These are phyloP conservation scores for Drosophila pruinosa DNA, from an alignment of 1,140 invertebrate genomes.

Conservation along the genomic window DNA sequence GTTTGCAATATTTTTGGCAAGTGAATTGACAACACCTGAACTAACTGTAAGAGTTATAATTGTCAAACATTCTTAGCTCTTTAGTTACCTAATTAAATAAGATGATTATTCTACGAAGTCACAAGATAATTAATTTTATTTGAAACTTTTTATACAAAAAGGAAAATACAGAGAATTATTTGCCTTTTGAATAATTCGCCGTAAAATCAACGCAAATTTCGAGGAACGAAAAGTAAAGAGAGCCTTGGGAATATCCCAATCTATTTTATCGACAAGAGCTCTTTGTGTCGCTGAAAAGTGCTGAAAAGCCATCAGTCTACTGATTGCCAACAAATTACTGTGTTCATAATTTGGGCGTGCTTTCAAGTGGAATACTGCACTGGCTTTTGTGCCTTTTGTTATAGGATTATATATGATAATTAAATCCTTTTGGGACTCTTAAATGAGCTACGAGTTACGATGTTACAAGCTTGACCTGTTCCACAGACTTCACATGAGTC, in stretches of 20 bases:
- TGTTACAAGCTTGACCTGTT: slow-evolving; percentile 6
- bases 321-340: background rate
- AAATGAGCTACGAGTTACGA: background rate
- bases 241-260: background rate
- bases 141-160: too few relatives aligned
- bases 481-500: background rate
- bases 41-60: too few relatives aligned
- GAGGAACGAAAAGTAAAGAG: background rate
- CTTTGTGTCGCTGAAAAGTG: background rate
- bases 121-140: too few relatives aligned
- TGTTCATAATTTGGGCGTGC: background rate
- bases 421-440: slow-evolving; percentile 6
- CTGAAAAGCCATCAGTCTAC: background rate
- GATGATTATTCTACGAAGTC: too few relatives aligned
- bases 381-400: background rate
- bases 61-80: too few relatives aligned
- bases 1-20: too few relatives aligned
- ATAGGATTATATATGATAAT: slow-evolving; percentile 26
- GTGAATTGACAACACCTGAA: too few relatives aligned
- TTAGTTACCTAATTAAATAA: too few relatives aligned
- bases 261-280: background rate
- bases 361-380: background rate
- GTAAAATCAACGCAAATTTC: too few relatives aligned
- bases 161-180: too few relatives aligned
- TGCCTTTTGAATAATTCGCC: too few relatives aligned